Evolutionary conservation across 2,797 vertebrate genomes (phyloP).

Genomic region (Acanthis flammea): DNA sequence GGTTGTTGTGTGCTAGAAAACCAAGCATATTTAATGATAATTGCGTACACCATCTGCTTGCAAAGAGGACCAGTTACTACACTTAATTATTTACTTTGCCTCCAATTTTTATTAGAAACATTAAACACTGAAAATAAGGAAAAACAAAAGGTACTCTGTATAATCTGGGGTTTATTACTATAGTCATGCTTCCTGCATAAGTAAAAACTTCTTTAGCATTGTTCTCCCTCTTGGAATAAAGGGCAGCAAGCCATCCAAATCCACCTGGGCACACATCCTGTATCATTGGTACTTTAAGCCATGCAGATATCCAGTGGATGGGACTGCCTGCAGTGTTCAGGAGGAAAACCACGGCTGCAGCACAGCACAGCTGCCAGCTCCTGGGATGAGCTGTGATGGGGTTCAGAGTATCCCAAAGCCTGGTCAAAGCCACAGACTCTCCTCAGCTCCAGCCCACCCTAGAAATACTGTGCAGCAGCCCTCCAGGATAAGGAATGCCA

Average conservation of each 20-base stretch:
- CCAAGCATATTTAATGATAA: background rate
- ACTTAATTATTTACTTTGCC: slow-evolving; percentile 52
- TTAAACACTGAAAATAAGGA: background rate
- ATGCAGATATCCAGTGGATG: background rate
- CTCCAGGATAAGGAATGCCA: fast-evolving
- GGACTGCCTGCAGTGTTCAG: background rate
- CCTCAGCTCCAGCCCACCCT: fast-evolving
- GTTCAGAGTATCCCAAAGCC: background rate
- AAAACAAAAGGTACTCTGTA: background rate
- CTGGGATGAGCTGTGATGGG: fast-evolving
- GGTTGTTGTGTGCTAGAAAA: background rate
- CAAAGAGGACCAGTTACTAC: background rate
- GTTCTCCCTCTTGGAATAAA: background rate
- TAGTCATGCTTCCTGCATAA: background rate
- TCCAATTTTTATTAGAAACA: background rate
- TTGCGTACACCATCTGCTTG: background rate
- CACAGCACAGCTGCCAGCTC: fast-evolving
- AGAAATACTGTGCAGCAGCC: background rate
- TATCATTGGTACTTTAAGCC: background rate
- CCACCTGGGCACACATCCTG: background rate
- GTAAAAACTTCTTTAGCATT: background rate
- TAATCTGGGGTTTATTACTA: background rate
- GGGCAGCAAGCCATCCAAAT: background rate
- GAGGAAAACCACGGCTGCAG: background rate
- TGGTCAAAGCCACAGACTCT: background rate